Evolutionary conservation across 2,797 vertebrate species (phyloP).

Genomic region (Chelidonichthys spinosus): DNA sequence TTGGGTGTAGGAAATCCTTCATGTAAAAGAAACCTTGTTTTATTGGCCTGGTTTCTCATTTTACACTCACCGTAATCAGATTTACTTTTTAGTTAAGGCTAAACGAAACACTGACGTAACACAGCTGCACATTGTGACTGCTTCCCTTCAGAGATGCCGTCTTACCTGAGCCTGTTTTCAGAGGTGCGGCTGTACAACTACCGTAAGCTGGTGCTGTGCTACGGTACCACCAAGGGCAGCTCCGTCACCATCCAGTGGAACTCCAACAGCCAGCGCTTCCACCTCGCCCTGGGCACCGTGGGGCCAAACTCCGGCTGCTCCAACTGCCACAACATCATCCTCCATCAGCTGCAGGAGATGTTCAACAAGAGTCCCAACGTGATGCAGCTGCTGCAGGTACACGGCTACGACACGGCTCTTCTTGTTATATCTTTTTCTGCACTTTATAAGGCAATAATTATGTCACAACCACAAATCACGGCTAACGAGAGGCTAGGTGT

Average conservation of each 20-base stretch:
- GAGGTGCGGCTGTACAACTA: constrained; percentile 99
- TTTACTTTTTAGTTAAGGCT: neutral
- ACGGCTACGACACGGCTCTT: neutral
- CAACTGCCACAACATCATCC: constrained; percentile 99
- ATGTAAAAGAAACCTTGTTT: neutral
- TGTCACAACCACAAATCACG: too few species aligned
- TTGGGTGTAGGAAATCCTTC: too few species aligned
- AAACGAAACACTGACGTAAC: constrained; percentile 17
- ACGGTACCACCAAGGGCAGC: constrained; percentile 96
- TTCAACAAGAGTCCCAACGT: constrained; percentile 99
- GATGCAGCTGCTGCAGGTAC: constrained; percentile 96
- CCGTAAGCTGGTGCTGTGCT: constrained; percentile 96
- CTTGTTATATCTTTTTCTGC: too few species aligned
- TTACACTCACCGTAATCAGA: neutral
- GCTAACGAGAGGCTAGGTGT: too few species aligned
- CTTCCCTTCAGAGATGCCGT: constrained; percentile 90
- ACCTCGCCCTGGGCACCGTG: constrained; percentile 96
- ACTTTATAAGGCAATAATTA: too few species aligned
- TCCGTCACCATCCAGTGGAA: constrained; percentile 99
- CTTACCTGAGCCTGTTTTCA: constrained; percentile 94
- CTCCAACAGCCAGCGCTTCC: constrained; percentile 93
- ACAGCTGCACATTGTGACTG: constrained; percentile 21
- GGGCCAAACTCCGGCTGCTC: constrained; percentile 99
- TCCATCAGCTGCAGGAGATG: constrained; percentile 99
- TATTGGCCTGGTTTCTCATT: neutral